Evolutionary conservation across 2,888 invertebrate species (phyloP), one percentile per base, ranked within the genome.

Genomic region (Gonocerus acuteangulatus): DNA sequence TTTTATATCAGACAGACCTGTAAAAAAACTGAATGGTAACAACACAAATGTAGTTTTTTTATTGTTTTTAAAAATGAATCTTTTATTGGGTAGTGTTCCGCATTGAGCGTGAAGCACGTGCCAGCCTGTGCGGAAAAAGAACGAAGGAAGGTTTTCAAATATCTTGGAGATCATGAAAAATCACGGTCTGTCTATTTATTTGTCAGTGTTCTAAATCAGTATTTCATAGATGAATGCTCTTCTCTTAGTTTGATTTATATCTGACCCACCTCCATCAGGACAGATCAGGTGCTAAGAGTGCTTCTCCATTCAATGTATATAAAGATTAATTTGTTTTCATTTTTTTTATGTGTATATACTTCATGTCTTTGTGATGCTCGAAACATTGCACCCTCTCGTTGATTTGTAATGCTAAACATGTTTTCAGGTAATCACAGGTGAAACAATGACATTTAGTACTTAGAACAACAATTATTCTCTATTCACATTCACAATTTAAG

Each of bases 121-220:
- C 57, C 32, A 32, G 32, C 47, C 16, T 57, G 19, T 22, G 45
- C 9, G 19, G 34, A 27, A 57, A 27, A 34, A 44, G 57, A 19
- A 57, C 57, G 1, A 57, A 57, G 34, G 57, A 57, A 19, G 57
- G 51, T 39, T 32, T 57, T 57, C 27, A 47, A n/a, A 44, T 44
- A 36, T 13, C 44, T 39, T 32, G 45, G 34, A 47, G 47, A 16
- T 18, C 47, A 18, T 47, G 22, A 39, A 39, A 39, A 9, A 9
- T 27, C 21, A 54, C 23, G 54, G 54, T 54, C 54, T 54, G 54
- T 54, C 39, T 13, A 1, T 54, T 39, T 54, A 4, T 15, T 51
- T 36, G 32, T 27, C 27, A 27, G 9, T 15, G 4, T 39, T 39
- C n/a, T 39, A n/a, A 39, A 39, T 39, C 4, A 39, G 15, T 39